These are phyloP conservation scores for Trochalopteron elliotii DNA, from an alignment of 2,113 vertebrate species.

Conservation along the genomic window DNA sequence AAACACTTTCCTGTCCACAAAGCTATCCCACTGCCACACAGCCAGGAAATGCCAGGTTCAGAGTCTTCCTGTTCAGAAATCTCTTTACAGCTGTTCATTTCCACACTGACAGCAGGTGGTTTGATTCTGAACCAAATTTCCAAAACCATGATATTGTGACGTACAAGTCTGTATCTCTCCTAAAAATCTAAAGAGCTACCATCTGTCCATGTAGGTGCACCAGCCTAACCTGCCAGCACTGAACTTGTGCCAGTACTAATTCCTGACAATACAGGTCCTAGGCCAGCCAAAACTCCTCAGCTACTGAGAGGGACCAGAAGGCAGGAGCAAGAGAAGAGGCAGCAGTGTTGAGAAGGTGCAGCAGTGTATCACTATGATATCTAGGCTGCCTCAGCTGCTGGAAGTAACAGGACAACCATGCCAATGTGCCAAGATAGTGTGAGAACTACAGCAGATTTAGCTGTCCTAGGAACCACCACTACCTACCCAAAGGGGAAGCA, in stretches of 20 bases:
- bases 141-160: neutral
- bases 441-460: neutral
- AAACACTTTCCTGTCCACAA: constrained; percentile 50
- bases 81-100: neutral
- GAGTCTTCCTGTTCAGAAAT: neutral
- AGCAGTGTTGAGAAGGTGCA: neutral
- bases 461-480: neutral
- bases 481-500: neutral
- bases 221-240: neutral
- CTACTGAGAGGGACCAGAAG: neutral
- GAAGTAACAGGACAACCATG: neutral
- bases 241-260: neutral
- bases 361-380: neutral
- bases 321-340: neutral
- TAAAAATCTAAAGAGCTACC: neutral
- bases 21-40: constrained; percentile 50
- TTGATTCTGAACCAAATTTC: neutral
- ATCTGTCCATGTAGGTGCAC: neutral
- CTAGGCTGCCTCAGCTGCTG: neutral
- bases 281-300: neutral
- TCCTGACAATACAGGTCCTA: neutral
- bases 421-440: neutral
- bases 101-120: neutral
- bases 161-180: neutral
- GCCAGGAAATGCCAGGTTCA: neutral